Evolutionary conservation across 1,140 invertebrate genomes (phyloP).

Genomic region (Ceratina australensis): DNA sequence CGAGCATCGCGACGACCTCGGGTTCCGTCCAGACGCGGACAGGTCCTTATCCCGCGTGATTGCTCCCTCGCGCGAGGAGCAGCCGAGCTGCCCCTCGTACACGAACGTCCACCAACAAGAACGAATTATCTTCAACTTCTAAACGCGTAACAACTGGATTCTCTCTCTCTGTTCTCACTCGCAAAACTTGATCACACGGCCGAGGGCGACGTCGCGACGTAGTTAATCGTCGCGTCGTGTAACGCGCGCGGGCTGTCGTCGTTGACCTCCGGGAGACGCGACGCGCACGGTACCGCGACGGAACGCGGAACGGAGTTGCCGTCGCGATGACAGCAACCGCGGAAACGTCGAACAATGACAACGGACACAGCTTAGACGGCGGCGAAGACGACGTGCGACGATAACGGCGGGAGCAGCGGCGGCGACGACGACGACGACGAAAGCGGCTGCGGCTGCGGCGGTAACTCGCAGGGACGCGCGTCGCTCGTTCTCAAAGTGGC

Average conservation of each 20-base stretch:
- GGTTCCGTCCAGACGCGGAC: slow-evolving; percentile 6
- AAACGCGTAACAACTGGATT: slow-evolving; percentile 5
- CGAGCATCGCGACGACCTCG: slow-evolving; percentile 1
- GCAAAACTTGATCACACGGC: slow-evolving; percentile 1
- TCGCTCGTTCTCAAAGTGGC: slow-evolving; percentile 80
- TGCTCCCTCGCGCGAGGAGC: slow-evolving; percentile 27
- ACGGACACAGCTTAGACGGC: neutral
- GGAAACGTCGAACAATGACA: slow-evolving; percentile 7
- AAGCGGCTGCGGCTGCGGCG: slow-evolving; percentile 66
- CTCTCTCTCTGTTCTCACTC: slow-evolving; percentile 1
- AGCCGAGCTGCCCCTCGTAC: slow-evolving; percentile 29
- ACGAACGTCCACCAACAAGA: neutral
- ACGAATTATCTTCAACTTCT: slow-evolving; percentile 4
- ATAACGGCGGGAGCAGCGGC: slow-evolving; percentile 3
- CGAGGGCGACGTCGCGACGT: neutral
- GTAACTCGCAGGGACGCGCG: slow-evolving; percentile 78
- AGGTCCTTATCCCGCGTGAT: slow-evolving; percentile 25
- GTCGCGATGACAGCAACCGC: slow-evolving; percentile 13
- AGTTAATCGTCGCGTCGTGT: neutral
- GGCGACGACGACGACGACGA: slow-evolving; percentile 35
- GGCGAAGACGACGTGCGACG: slow-evolving; percentile 12
- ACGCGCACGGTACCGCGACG: slow-evolving; percentile 4
- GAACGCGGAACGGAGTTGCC: too few species aligned
- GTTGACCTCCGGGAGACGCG: neutral
- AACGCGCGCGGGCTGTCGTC: neutral